A percentile compares a stretch with the other conserved stretches of the same genome.
Conservation (phyloP, 2,888 invertebrate genomes). For the Drosophila lacicola region DNA sequence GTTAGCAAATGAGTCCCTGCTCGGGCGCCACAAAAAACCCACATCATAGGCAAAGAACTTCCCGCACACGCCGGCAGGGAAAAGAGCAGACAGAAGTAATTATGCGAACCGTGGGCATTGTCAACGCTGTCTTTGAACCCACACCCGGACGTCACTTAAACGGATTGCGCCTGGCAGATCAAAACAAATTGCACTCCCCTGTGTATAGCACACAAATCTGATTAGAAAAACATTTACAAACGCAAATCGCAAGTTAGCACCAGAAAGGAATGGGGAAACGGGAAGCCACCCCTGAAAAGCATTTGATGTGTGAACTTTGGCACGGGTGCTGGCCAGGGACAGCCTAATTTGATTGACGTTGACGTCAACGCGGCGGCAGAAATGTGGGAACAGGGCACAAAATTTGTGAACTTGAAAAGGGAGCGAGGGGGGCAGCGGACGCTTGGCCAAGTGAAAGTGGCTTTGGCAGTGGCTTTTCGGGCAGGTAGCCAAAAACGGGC, state of each 20-base stretch:
- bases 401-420: conserved; percentile 18
- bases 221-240: conserved; percentile 78
- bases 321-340: conserved; percentile 33
- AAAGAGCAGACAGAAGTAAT: conserved; percentile 51
- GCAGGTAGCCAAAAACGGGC: conserved; percentile 57
- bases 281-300: conserved; percentile 44
- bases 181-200: conserved; percentile 76
- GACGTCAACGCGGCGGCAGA: conserved; percentile 54
- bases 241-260: conserved; percentile 76
- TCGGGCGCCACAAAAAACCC: not conserved
- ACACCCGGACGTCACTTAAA: conserved; percentile 58
- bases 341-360: conserved; percentile 74
- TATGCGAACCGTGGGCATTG: conserved; percentile 54
- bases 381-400: conserved; percentile 61
- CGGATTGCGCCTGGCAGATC: conserved; percentile 73
- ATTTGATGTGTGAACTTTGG: conserved; percentile 75
- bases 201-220: conserved; percentile 71
- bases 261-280: conserved; percentile 3
- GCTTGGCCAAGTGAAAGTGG: conserved; percentile 49
- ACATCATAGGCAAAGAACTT: conserved; percentile 8
- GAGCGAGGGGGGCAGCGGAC: conserved; percentile 7
- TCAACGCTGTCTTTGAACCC: conserved; percentile 37
- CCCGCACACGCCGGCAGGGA: conserved; percentile 26
- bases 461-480: conserved; percentile 51
- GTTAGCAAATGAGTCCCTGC: not conserved